These are phyloP conservation scores for Pecten maximus DNA, from an alignment of 2,888 invertebrate species.

Conservation along the genomic window DNA sequence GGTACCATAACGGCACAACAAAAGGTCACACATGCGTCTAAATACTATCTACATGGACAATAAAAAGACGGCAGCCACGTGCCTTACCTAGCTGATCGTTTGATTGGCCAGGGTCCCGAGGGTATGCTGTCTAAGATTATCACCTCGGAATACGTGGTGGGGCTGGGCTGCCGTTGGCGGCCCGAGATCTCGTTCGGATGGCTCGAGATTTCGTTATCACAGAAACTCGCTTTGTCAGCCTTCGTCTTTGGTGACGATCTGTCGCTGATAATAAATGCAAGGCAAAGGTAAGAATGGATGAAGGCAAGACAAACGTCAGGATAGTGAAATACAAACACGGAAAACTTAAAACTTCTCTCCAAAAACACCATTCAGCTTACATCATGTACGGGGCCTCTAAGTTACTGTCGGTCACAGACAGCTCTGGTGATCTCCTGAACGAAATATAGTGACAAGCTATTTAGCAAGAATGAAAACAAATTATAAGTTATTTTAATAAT, in stretches of 20 bases:
- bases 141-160: slow-evolving; percentile 43
- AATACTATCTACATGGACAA: neutral
- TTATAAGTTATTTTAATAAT: too few species aligned
- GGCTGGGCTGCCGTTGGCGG: slow-evolving; percentile 43
- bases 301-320: neutral
- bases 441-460: neutral
- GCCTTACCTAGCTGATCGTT: slow-evolving; percentile 61
- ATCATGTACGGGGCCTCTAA: neutral
- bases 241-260: slow-evolving; percentile 47
- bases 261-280: slow-evolving; percentile 47
- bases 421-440: neutral
- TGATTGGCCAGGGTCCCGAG: slow-evolving; percentile 55
- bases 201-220: slow-evolving; percentile 52
- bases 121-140: slow-evolving; percentile 49
- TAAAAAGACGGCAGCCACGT: neutral
- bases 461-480: too few species aligned
- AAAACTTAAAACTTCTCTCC: neutral
- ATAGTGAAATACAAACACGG: neutral
- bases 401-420: neutral
- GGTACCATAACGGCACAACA: neutral
- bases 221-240: slow-evolving; percentile 54
- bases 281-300: slow-evolving; percentile 1
- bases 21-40: neutral
- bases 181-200: slow-evolving; percentile 45
- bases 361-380: neutral